These are phyloP conservation scores for Platichthys stellatus DNA, from an alignment of 2,113 vertebrate species.

Conservation along the genomic window DNA sequence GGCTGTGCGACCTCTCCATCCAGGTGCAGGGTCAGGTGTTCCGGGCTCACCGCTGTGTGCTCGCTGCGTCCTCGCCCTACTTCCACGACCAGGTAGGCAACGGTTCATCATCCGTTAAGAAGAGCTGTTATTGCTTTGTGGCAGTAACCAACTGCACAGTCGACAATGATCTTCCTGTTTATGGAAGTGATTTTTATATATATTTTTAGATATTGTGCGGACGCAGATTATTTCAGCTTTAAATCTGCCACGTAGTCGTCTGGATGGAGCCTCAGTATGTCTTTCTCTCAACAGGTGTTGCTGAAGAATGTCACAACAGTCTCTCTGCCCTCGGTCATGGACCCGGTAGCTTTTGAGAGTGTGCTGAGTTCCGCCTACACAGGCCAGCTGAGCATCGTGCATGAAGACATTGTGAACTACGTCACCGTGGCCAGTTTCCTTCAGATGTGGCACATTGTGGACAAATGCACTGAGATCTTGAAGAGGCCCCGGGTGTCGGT, in stretches of 20 bases:
- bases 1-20: constrained; percentile 86
- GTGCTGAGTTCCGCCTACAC: constrained; percentile 85
- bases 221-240: no score
- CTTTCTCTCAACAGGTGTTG: constrained; percentile 70
- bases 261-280: neutral
- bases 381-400: constrained; percentile 83
- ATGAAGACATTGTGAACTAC: constrained; percentile 85
- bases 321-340: constrained; percentile 84
- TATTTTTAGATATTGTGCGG: no score
- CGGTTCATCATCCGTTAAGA: neutral
- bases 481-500: constrained; percentile 65
- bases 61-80: constrained; percentile 87
- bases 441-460: constrained; percentile 88
- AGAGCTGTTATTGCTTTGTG: neutral
- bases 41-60: constrained; percentile 85
- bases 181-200: no score
- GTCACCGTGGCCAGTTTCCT: constrained; percentile 86
- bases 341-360: constrained; percentile 83
- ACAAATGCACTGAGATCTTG: constrained; percentile 86
- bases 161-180: no score
- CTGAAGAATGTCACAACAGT: constrained; percentile 85
- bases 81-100: constrained; percentile 87
- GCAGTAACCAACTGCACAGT: no score
- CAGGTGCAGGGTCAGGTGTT: constrained; percentile 86
- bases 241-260: no score